Evolutionary conservation across 2,888 invertebrate genomes (phyloP), one percentile per base, ranked within the genome.

Genomic region (Augiades crinisus): DNA sequence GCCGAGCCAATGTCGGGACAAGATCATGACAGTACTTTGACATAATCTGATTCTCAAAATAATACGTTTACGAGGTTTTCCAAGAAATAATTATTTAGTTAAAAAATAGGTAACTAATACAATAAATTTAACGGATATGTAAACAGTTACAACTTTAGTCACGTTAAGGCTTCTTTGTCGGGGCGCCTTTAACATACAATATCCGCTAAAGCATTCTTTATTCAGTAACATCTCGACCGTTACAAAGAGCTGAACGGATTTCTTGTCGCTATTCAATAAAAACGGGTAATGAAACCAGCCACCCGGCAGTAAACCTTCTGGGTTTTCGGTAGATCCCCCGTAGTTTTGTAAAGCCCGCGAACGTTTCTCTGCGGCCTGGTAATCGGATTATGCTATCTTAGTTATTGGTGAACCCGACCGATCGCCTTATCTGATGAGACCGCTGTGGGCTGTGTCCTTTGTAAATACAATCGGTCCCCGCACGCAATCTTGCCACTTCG

Each of bases 311-410:
- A 34, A 41, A 49, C 40, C 47, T 24, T 41, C 34, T 40, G 40
- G 41, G 41, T 47, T 27, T 14, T 53, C n/a, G n/a, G 14, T 37
- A 44, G 49, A 47, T 58, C 56, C 54, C 55, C 61, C 57, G 62
- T 68, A 67, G 70, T 73, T 73, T 61, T 59, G 55, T 66, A 63
- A 75, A 75, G 60, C 73, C 62, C 68, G 70, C 71, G 66, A 68
- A 64, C 62, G 65, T 67, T 71, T 76, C 71, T 71, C 75, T 77
- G 69, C 68, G 61, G 59, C 54, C 49, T 53, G 54, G 59, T 76
- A 81, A 79, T 75, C 74, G 68, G 78, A 75, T 81, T 78, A 76
- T 66, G 68, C 58, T 63, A 67, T 72, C 70, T 69, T 68, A 72
- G 70, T 71, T 76, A 75, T 69, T 62, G 67, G 62, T 70, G 65